Evolutionary conservation across 2,113 vertebrate species (phyloP).

Genomic region (Phylloscopus trochiloides): DNA sequence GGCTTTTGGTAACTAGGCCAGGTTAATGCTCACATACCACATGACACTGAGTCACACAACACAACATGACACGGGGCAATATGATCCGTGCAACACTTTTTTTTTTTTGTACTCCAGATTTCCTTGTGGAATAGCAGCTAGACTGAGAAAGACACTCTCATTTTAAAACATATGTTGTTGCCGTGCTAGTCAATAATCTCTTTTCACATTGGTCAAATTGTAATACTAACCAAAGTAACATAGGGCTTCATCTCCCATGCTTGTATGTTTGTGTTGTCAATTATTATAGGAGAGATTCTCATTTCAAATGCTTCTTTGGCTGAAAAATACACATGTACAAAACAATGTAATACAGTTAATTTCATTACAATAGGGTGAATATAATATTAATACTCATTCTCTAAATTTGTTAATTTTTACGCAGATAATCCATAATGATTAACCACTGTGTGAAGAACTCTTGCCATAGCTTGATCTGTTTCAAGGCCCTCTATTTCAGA

Average conservation of each 20-base stretch:
- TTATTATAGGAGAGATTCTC: constrained; percentile 87
- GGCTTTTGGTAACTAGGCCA: neutral
- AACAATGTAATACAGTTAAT: neutral
- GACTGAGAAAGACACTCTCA: neutral
- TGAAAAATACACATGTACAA: constrained; percentile 70
- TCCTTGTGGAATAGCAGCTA: neutral
- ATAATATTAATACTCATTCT: neutral
- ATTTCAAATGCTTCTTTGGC: constrained; percentile 90
- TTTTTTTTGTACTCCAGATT: neutral
- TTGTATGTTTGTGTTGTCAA: constrained; percentile 97
- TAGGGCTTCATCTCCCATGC: constrained; percentile 99
- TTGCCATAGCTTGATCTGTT: neutral
- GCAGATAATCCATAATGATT: neutral
- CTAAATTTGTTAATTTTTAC: neutral
- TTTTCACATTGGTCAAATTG: neutral
- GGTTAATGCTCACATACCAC: neutral
- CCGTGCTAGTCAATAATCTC: neutral
- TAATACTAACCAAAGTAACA: constrained; percentile 86
- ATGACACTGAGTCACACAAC: neutral
- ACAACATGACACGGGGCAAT: neutral
- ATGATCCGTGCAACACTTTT: neutral
- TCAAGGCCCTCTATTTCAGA: neutral
- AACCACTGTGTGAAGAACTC: neutral
- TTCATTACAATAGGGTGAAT: neutral
- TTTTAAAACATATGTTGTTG: neutral